A percentile compares a stretch with the other conserved stretches of the same genome.
Evolutionary conservation across 2,888 invertebrate species (phyloP).

Genomic region (Priocnemis perturbator): DNA sequence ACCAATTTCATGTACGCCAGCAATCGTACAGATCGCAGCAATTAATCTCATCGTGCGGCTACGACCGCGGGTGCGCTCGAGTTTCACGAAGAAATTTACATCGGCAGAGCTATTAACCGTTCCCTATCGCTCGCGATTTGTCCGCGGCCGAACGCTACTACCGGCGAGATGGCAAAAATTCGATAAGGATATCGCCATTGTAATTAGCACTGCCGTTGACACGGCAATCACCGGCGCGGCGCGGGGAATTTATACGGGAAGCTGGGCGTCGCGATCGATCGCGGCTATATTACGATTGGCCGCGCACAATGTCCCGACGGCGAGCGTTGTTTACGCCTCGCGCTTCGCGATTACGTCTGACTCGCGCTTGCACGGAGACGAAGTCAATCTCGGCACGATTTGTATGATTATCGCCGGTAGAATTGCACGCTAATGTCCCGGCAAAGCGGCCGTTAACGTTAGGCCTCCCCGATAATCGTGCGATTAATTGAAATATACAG

Average conservation of each 20-base stretch:
- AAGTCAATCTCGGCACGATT: conserved; percentile 27
- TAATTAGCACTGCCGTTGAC: conserved; percentile 41
- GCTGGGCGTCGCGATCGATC: neutral
- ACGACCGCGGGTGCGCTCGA: conserved; percentile 36
- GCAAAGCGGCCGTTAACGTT: conserved; percentile 22
- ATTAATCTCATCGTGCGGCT: conserved; percentile 49
- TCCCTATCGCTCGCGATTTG: conserved; percentile 36
- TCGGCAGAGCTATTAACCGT: conserved; percentile 41
- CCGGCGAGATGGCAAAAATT: conserved; percentile 41
- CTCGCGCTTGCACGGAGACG: conserved; percentile 9
- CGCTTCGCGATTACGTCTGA: neutral
- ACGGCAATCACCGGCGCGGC: conserved; percentile 2
- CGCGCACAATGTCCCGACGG: neutral
- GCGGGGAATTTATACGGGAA: too few relatives aligned
- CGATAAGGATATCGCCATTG: conserved; percentile 53
- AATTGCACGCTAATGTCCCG: conserved; percentile 1
- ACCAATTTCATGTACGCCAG: conserved; percentile 51
- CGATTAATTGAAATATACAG: conserved; percentile 33
- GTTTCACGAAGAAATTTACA: conserved; percentile 56
- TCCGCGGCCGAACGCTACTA: conserved; percentile 4
- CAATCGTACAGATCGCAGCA: conserved; percentile 55
- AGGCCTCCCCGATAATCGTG: conserved; percentile 25
- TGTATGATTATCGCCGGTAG: conserved; percentile 7
- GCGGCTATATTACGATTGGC: neutral
- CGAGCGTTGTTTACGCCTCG: conserved; percentile 7